These are phyloP conservation scores for Dexiosoma caninum DNA, from an alignment of 2,888 invertebrate species.

Conservation along the genomic window DNA sequence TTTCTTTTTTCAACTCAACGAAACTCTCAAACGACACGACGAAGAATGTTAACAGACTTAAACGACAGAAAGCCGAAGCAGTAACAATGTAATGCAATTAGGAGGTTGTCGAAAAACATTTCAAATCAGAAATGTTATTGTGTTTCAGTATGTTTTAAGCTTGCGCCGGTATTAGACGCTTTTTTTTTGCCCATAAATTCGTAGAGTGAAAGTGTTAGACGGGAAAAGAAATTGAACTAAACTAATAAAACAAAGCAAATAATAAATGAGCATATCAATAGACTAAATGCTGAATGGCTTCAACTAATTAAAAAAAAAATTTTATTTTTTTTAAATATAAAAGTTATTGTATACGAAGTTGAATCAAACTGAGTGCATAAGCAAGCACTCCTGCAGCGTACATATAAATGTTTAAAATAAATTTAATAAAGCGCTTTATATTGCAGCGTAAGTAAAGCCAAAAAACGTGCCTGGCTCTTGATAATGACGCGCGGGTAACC, in stretches of 20 bases:
- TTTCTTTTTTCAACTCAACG: slow-evolving; percentile 56
- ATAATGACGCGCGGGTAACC: slow-evolving; percentile 41
- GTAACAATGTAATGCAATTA: neutral
- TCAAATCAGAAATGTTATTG: slow-evolving; percentile 26
- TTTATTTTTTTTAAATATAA: no score
- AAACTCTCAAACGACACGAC: slow-evolving; percentile 30
- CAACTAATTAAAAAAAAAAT: no score
- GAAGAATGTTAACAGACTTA: neutral
- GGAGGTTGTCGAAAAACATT: slow-evolving; percentile 9
- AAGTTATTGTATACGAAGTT: no score
- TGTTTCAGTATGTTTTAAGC: slow-evolving; percentile 66
- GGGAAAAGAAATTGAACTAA: neutral
- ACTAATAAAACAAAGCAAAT: neutral
- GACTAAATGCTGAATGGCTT: no score
- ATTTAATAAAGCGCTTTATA: slow-evolving; percentile 12
- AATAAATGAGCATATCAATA: neutral
- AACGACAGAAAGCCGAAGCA: slow-evolving; percentile 24
- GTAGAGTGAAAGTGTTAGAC: neutral
- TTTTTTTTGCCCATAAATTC: neutral
- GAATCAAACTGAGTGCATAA: no score
- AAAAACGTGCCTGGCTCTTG: slow-evolving; percentile 29
- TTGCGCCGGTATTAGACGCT: slow-evolving; percentile 68
- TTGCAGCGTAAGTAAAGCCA: neutral
- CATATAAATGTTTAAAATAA: neutral
- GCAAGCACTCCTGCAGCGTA: neutral